Evolutionary conservation across 1,140 invertebrate genomes (phyloP).

Genomic region (Saxidomus purpurata): DNA sequence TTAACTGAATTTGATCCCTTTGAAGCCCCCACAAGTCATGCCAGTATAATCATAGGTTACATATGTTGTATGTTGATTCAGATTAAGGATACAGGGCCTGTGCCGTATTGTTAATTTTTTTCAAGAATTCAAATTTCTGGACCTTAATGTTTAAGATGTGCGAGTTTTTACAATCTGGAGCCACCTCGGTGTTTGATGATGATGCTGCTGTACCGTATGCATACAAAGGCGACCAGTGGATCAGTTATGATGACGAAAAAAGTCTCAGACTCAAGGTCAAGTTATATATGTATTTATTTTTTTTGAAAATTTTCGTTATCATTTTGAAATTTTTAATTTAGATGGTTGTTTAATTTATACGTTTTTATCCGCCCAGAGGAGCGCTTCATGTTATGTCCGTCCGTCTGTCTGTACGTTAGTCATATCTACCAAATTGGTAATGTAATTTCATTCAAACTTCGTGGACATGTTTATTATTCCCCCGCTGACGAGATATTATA

Average conservation of each 20-base stretch:
- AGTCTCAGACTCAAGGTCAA: slow-evolving; percentile 91
- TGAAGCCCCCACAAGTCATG: too few species aligned
- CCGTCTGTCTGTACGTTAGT: too few species aligned
- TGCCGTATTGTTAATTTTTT: too few species aligned
- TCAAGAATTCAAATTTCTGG: too few species aligned
- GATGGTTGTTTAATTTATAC: background rate
- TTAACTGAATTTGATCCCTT: too few species aligned
- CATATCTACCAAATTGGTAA: too few species aligned
- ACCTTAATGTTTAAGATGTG: slow-evolving; percentile 65
- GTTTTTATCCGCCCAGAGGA: background rate
- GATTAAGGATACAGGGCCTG: too few species aligned
- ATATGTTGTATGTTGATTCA: too few species aligned
- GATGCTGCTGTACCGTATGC: slow-evolving; percentile 92
- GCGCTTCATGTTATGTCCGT: background rate
- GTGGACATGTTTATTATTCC: too few species aligned
- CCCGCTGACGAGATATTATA: too few species aligned
- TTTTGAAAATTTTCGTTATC: background rate
- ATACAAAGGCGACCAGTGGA: slow-evolving; percentile 93
- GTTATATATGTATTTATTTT: background rate
- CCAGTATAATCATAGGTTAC: too few species aligned
- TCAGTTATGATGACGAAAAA: slow-evolving; percentile 94
- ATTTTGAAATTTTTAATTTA: background rate
- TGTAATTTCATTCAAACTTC: too few species aligned
- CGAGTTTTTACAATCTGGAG: slow-evolving; percentile 64
- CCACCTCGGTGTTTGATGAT: slow-evolving; percentile 89